These are phyloP conservation scores for Calliopum simillimum DNA, from an alignment of 2,888 invertebrate species.

Conservation along the genomic window DNA sequence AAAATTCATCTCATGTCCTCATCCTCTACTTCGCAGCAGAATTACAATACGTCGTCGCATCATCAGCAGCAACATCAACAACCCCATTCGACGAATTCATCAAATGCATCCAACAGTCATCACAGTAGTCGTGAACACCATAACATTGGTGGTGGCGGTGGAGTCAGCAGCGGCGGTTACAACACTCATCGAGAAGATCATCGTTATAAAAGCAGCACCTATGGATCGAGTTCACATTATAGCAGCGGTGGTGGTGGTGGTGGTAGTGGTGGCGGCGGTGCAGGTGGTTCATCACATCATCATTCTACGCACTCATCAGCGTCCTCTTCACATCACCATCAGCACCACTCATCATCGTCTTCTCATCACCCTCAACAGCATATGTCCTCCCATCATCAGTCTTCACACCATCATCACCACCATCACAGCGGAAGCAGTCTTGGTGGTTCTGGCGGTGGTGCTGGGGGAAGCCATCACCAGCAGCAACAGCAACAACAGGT, in stretches of 20 bases:
- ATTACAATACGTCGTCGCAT: conserved; percentile 53
- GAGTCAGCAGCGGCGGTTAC: conserved; percentile 52
- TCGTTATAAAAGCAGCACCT: conserved; percentile 63
- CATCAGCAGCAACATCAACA: conserved; percentile 52
- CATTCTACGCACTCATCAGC: conserved; percentile 54
- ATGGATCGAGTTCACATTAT: conserved; percentile 61
- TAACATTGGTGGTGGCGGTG: conserved; percentile 43
- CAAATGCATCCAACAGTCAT: conserved; percentile 41
- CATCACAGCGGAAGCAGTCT: conserved; percentile 48
- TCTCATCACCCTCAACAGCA: conserved; percentile 53
- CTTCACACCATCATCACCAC: conserved; percentile 52
- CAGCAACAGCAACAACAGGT: conserved; percentile 59
- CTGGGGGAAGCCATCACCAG: conserved; percentile 54
- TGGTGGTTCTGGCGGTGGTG: conserved; percentile 44
- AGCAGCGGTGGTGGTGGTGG: conserved; percentile 46
- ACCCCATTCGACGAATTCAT: conserved; percentile 33
- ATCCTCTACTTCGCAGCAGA: conserved; percentile 51
- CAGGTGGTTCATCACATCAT: conserved; percentile 46
- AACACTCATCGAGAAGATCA: conserved; percentile 56
- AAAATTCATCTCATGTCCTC: conserved; percentile 50
- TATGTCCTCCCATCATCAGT: conserved; percentile 49
- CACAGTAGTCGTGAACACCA: conserved; percentile 51
- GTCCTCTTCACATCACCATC: conserved; percentile 52
- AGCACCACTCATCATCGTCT: conserved; percentile 52
- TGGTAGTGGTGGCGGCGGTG: conserved; percentile 31